phyloP scores from a whole-genome alignment of 2,113 vertebrate species.

The Excalfactoria chinensis region DNA sequence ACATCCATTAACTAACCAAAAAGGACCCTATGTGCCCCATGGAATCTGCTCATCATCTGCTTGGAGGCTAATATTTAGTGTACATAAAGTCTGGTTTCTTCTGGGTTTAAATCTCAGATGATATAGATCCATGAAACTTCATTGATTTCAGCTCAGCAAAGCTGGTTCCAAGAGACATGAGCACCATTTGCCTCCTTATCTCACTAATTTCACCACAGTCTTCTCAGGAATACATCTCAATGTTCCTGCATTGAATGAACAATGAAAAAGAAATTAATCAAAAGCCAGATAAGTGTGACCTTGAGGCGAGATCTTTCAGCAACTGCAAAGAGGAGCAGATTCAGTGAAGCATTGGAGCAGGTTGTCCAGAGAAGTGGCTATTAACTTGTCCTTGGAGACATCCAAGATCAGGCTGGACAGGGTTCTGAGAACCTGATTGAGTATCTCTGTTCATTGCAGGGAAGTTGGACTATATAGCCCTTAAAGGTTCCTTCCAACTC shows the following conservation, averaged over 20 bases:
- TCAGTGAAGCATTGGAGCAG: too few relatives aligned
- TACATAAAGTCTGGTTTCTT: neutral
- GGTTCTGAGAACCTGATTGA: too few relatives aligned
- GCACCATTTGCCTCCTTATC: neutral
- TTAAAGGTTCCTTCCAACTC: too few relatives aligned
- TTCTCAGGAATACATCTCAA: neutral
- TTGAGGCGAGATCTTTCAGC: neutral
- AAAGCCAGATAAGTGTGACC: neutral
- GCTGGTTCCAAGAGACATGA: neutral
- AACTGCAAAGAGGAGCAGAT: neutral
- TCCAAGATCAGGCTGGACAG: too few relatives aligned
- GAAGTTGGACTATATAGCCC: too few relatives aligned
- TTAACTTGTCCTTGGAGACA: too few relatives aligned
- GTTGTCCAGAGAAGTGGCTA: too few relatives aligned
- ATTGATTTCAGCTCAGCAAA: neutral
- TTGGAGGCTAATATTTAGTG: neutral
- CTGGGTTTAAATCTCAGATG: neutral
- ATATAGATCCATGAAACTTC: neutral
- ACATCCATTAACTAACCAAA: neutral
- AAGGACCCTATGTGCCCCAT: neutral
- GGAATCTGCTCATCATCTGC: accelerated
- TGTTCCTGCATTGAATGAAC: neutral
- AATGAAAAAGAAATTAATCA: neutral
- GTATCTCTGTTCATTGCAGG: too few relatives aligned
- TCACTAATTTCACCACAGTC: neutral